phyloP scores from a whole-genome alignment of 2,888 invertebrate genomes.

The Gisinianus flammeolus region DNA sequence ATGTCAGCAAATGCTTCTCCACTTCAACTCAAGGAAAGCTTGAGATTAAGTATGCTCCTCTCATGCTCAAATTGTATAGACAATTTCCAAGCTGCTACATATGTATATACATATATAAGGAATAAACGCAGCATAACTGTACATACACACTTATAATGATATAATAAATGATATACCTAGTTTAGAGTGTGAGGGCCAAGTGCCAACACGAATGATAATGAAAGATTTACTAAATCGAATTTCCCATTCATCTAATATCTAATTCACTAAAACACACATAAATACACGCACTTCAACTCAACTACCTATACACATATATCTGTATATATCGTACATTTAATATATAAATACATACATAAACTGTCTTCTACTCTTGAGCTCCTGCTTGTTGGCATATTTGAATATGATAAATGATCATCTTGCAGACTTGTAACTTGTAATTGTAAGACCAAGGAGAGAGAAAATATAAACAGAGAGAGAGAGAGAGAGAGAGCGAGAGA shows the following conservation, averaged over 20 bases:
- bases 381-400: not conserved
- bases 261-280: too few relatives aligned
- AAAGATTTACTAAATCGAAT: conserved; percentile 15
- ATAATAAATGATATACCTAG: too few relatives aligned
- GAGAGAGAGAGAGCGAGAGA: not conserved
- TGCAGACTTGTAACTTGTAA: conserved; percentile 12
- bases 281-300: too few relatives aligned
- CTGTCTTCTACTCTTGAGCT: not conserved
- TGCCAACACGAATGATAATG: conserved; percentile 5
- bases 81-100: not conserved
- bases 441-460: conserved; percentile 6
- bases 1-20: not conserved
- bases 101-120: not conserved
- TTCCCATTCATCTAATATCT: not conserved
- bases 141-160: not conserved
- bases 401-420: not conserved
- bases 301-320: not conserved
- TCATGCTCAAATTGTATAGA: not conserved
- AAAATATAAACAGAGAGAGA: not conserved
- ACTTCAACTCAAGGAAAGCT: not conserved
- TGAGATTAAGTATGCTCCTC: not conserved
- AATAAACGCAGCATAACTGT: not conserved
- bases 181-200: not conserved
- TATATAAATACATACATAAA: not conserved
- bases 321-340: too few relatives aligned